Base-by-base conservation (phyloP, 2,888 invertebrate genomes). In the Dryobota labecula region DNA sequence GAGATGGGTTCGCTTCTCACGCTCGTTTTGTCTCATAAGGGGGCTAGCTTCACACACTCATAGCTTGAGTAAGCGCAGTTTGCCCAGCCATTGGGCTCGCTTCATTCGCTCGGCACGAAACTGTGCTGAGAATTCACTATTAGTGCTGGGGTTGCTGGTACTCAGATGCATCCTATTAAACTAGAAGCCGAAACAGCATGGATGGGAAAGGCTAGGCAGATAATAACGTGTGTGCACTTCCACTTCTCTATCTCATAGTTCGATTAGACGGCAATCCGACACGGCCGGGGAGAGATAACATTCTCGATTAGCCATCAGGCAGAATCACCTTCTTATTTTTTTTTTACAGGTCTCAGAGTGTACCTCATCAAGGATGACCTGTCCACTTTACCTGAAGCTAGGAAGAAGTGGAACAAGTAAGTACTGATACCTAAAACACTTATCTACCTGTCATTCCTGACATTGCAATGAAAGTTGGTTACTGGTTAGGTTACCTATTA, bases 341-440 rank as follows among this genome's bases (percentile, higher is more conserved):
- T 33, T 43, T 20, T 53, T 80, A 63, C 96, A 91, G 99, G 99
- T 4, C 96, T 98, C 58, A 96, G 98, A 80, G 96, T 97, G 1
- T 98, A 98, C 90, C 92, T 99, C 15, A 92, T 98, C 49, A 98
- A 98, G 86, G 98, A 99, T 88, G 97, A 98, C 30, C 90, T 98
- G 3, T 97, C 97, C 0, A 98, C 98, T 0, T 91, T 98, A 67
- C 97, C 97, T 0, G 96, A 97, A 85, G 98, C 97, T 80, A 96
- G 96, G 78, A 97, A 97, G 90, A 94, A 93, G 77, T 96, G 96
- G 96, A 95, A 94, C 80, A 95, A 96, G 96, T 96, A 90, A 76
- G 76, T 82, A n/a, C n/a, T n/a, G 1, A 13, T 20, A 24, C 2
- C 9, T 15, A 30, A 11, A 33, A 20, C 1, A 13, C 36, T 57